Evolutionary conservation across 2,113 vertebrate species (phyloP).

Genomic region (Neodon shergylaensis): DNA sequence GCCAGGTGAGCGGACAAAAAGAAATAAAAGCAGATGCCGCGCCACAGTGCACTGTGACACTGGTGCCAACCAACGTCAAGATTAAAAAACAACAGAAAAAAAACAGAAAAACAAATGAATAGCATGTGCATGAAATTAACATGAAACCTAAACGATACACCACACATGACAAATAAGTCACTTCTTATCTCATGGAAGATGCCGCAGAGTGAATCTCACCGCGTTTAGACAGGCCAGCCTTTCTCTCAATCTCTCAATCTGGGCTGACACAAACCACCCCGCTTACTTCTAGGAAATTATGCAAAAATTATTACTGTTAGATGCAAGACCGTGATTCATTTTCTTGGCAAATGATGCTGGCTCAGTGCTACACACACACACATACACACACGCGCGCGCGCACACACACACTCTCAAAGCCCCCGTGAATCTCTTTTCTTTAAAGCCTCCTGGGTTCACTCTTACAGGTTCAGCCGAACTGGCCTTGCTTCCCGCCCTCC

Average conservation of each 20-base stretch:
- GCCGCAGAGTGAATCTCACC: neutral
- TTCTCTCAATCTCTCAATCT: neutral
- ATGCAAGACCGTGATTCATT: conserved; percentile 8
- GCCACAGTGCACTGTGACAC: neutral
- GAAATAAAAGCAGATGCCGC: neutral
- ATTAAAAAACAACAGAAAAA: neutral
- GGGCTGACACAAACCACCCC: neutral
- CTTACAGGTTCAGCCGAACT: neutral
- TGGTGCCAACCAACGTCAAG: conserved; percentile 5
- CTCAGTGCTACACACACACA: neutral
- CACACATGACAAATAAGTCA: neutral
- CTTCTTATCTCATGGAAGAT: conserved; percentile 19
- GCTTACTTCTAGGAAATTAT: conserved; percentile 52
- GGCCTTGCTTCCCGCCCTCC: too few relatives aligned
- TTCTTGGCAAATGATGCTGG: conserved; percentile 29
- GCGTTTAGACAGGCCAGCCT: neutral
- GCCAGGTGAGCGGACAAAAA: neutral
- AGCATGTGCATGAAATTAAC: neutral
- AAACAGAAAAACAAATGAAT: neutral
- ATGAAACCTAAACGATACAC: neutral
- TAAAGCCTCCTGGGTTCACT: neutral
- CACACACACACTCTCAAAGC: neutral
- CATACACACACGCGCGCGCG: neutral
- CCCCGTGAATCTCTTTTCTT: neutral
- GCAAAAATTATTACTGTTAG: conserved; percentile 41